These are phyloP conservation scores for Diachasma alloeum DNA, from an alignment of 1,140 invertebrate genomes.

Conservation along the genomic window DNA sequence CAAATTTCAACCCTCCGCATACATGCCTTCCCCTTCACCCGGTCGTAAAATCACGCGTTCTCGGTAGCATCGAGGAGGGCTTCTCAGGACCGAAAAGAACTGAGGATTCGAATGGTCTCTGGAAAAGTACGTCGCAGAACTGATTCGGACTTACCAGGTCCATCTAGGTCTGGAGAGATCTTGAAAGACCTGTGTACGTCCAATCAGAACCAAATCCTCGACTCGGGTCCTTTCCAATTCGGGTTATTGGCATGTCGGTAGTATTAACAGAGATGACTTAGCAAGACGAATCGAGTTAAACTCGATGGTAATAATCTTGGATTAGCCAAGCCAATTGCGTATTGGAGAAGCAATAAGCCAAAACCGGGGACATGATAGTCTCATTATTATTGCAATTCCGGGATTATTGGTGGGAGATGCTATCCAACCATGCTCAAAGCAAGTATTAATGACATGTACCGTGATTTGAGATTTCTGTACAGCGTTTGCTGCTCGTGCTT, in stretches of 20 bases:
- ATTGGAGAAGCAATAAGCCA: neutral
- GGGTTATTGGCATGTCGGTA: neutral
- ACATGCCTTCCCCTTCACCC: no score
- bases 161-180: no score
- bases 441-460: neutral
- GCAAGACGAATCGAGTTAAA: neutral
- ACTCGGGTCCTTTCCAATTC: neutral
- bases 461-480: neutral
- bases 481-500: neutral
- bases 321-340: neutral
- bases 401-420: neutral
- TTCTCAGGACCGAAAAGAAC: no score
- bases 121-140: no score
- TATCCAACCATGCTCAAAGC: neutral
- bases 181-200: no score
- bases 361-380: neutral
- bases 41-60: no score
- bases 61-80: no score
- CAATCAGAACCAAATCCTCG: no score
- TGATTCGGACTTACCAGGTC: no score
- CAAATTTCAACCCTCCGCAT: no score
- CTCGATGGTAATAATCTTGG: neutral
- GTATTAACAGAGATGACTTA: neutral
- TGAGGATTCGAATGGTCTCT: no score
- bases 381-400: neutral